Evolutionary conservation across 2,113 vertebrate genomes (phyloP), one percentile per base, ranked within the genome.

Genomic region (Desmodus rotundus): DNA sequence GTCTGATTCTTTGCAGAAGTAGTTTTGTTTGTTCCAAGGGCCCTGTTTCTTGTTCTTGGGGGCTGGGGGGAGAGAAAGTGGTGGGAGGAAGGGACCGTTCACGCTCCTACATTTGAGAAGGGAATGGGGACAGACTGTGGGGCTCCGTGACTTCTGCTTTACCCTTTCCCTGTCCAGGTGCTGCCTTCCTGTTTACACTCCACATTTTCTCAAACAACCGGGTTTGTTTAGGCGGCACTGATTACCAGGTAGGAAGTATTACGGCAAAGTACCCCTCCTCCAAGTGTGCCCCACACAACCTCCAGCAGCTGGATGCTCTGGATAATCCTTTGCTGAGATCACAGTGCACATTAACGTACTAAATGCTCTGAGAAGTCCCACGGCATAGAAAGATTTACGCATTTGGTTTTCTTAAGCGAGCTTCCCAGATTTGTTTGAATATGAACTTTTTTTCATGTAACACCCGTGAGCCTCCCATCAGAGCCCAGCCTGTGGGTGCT

Each of bases 1-100:
- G 87, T 72, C 83, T 72, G 81, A 81, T 76, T 96, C 93, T 96
- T 76, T 94, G 92, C 97, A 95, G 74, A 92, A 83, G 65, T 95
- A 93, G 94, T 26, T 94, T 95, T 98, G 98, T 97, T 97, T 98
- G 95, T 87, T 93, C 77, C 84, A 97, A 97, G 97, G 58, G 97
- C 54, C 90, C 97, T 93, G 91, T 80, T 86, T 96, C 92, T 97
- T 93, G 90, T 96, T 77, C 95, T 90, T 83, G 91, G 58, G 80
- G 97, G 94, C 82, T 96, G 93, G 50, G 87, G 97, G 93, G 41
- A 4, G 52, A 68, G 43, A 70, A 43, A 24, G 38, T 0, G 3
- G 17, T 8, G 36, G 22, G 58, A 20, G 74, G 38, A 24, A 47
- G 72, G 68, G 26, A 65, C 63, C 17, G 12, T 45, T 67, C 19